Evolutionary conservation across 2,113 vertebrate species (phyloP).

Genomic region (Serinus canaria): DNA sequence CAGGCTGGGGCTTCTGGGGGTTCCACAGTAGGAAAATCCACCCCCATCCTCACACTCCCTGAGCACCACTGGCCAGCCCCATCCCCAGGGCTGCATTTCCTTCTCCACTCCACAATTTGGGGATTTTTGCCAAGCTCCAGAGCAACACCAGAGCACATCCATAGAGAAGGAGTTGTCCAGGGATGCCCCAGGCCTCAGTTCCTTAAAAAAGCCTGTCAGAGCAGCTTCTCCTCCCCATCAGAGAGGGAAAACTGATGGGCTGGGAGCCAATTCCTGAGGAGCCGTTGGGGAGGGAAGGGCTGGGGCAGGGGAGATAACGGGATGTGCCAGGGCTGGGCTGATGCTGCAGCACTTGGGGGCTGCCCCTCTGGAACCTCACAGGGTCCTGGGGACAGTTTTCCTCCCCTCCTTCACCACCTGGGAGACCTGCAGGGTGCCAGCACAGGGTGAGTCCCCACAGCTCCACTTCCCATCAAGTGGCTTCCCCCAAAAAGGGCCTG

Average conservation of each 20-base stretch:
- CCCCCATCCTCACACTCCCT: neutral
- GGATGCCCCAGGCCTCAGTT: neutral
- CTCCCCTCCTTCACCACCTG: neutral
- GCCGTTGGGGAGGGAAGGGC: slow-evolving; percentile 53
- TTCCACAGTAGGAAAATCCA: neutral
- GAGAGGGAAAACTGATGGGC: neutral
- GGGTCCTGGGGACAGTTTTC: neutral
- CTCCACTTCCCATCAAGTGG: neutral
- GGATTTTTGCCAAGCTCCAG: neutral
- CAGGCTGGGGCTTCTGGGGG: neutral
- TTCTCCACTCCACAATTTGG: neutral
- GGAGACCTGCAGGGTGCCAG: neutral
- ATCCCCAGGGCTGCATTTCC: neutral
- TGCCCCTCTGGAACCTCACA: neutral
- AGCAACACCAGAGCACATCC: neutral
- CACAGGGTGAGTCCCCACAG: neutral
- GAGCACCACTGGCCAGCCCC: neutral
- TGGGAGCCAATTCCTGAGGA: neutral
- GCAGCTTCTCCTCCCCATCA: neutral
- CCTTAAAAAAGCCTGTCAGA: neutral
- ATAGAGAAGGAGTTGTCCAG: neutral
- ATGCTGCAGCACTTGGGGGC: neutral
- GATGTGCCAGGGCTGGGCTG: neutral
- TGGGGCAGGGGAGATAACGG: slow-evolving; percentile 38
- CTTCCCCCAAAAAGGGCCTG: neutral